phyloP scores from a whole-genome alignment of 2,113 vertebrate species.

The Oxygymnocypris stewartii region DNA sequence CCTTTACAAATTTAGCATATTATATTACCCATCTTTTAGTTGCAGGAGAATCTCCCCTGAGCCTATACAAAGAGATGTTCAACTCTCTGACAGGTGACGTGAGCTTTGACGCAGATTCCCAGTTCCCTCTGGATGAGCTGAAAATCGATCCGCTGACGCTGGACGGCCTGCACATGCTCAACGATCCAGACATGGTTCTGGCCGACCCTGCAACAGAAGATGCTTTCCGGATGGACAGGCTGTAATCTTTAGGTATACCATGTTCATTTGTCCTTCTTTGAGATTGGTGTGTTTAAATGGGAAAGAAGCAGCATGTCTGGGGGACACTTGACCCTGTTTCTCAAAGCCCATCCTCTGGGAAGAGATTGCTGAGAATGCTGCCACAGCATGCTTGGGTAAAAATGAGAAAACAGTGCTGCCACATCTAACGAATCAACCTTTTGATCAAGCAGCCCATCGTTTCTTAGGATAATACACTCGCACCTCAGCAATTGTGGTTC shows the following conservation, averaged over 20 bases:
- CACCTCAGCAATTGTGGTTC: slow-evolving; percentile 16
- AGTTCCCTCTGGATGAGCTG: slow-evolving; percentile 97
- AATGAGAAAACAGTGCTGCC: slow-evolving; percentile 9
- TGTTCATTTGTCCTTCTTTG: slow-evolving; percentile 5
- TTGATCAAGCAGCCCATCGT: slow-evolving; percentile 2
- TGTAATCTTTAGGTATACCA: slow-evolving; percentile 73
- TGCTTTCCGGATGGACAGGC: slow-evolving; percentile 97
- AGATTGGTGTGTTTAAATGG: slow-evolving; percentile 20
- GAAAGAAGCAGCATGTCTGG: neutral
- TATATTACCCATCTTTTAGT: slow-evolving; percentile 70
- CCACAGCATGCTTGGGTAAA: neutral
- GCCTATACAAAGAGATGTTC: slow-evolving; percentile 95
- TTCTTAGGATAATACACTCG: neutral
- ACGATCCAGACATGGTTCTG: slow-evolving; percentile 98
- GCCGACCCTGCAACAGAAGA: slow-evolving; percentile 95
- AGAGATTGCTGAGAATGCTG: slow-evolving; percentile 22
- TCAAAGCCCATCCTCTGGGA: slow-evolving; percentile 7
- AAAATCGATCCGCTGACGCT: slow-evolving; percentile 98
- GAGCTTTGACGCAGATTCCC: slow-evolving; percentile 93
- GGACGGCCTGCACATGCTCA: slow-evolving; percentile 99
- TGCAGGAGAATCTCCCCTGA: slow-evolving; percentile 93
- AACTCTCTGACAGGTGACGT: slow-evolving; percentile 90
- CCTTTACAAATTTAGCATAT: neutral
- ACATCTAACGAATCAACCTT: neutral
- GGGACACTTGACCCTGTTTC: neutral